Evolutionary conservation across 2,113 vertebrate genomes (phyloP), one percentile per base, ranked within the genome.

Genomic region (Natator depressus): DNA sequence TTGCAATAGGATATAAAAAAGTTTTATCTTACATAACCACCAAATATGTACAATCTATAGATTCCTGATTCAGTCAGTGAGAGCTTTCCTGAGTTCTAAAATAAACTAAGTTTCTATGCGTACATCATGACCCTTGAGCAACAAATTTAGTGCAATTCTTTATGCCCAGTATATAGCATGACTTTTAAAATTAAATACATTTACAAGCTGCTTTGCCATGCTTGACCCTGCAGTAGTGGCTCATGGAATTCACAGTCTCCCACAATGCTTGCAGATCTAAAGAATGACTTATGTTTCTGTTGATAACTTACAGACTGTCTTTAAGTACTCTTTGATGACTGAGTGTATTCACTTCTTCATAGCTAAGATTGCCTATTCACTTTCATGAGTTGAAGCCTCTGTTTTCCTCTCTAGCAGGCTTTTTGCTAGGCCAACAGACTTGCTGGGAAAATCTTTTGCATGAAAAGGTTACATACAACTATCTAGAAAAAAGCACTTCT

Each of bases 301-400:
- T 93, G 72, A 12, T 93, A 62, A 93, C 88, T 95, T 78, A 95
- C 80, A 96, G 42, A 65, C 27, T 29, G 42, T 29, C 57, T 96
- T 94, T 38, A 93, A 95, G 54, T 38, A 42, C 57, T 38, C 89
- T 94, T 96, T 96, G 90, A 97, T 89, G 88, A 91, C 35, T 11
- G 5, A 96, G 59, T 49, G 46, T 38, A 62, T 84, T 95, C 65
- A 86, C 91, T 96, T 69, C 84, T 93, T 91, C 88, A 88, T 51
- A 42, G 59, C 87, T 94, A 65, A 94, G 59, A 80, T 42, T 86
- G 82, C 47, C 38, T 20, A 54, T 92, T 96, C 94, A 78, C 88
- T 90, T 95, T 91, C 55, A 95, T 88, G 59, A 88, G 20, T 0
- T 47, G 72, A 96, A 95, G 53, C 38, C 57, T 90, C 85, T 59